Evolutionary conservation across 2,888 invertebrate species (phyloP).

Genomic region (Pseudococcus jackbeardsleyi): DNA sequence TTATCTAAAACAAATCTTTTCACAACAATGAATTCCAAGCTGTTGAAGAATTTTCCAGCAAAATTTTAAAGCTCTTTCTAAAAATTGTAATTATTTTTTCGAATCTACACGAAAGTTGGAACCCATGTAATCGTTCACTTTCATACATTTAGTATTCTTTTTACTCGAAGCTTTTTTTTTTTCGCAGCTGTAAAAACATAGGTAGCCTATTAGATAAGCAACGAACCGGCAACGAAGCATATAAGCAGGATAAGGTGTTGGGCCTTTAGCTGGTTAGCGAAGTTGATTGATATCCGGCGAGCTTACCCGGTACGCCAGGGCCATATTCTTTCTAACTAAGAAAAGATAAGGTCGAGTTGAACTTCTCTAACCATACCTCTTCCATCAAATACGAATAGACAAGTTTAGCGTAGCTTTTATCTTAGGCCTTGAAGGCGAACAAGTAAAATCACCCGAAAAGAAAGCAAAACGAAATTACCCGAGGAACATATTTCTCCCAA

Average conservation of each 20-base stretch:
- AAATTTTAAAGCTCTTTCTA: no score
- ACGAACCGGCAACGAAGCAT: constrained; percentile 56
- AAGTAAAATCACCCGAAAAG: not conserved
- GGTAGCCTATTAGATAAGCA: constrained; percentile 62
- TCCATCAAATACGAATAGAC: constrained; percentile 62
- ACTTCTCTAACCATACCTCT: constrained; percentile 63
- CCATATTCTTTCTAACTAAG: constrained; percentile 57
- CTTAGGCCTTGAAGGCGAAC: not conserved
- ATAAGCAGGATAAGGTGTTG: constrained; percentile 52
- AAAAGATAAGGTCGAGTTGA: constrained; percentile 60
- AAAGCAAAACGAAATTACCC: not conserved
- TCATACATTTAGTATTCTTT: not conserved
- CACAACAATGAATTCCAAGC: no score
- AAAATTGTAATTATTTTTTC: no score
- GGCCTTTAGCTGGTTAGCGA: constrained; percentile 59
- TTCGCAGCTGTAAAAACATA: constrained; percentile 30
- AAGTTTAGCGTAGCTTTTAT: constrained; percentile 7
- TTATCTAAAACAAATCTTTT: no score
- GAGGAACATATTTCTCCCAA: not conserved
- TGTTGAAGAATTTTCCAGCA: no score
- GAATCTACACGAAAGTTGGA: no score
- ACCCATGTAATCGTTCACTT: no score
- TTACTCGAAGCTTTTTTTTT: constrained; percentile 11
- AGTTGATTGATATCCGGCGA: constrained; percentile 62
- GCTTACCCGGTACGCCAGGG: constrained; percentile 10